phyloP scores from a whole-genome alignment of 2,888 invertebrate genomes.

The Dynastes maya region DNA sequence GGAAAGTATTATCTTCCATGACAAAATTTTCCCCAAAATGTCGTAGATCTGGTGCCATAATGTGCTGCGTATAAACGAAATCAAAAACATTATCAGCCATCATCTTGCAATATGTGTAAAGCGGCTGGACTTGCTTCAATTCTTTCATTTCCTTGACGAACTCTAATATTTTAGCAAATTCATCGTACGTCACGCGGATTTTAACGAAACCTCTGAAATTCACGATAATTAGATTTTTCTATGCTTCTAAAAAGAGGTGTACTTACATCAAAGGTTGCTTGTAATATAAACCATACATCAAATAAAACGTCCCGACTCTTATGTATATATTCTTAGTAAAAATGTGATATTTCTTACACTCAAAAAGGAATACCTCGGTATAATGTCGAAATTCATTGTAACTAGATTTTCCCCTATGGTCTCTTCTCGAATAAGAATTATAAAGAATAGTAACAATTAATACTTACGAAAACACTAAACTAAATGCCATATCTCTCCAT shows the following conservation, averaged over 20 bases:
- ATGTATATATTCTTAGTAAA: conserved; percentile 52
- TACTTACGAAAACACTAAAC: conserved; percentile 44
- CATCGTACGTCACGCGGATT: conserved; percentile 62
- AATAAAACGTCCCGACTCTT: conserved; percentile 64
- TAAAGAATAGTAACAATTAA: not conserved
- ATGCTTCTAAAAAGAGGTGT: not conserved
- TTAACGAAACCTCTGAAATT: conserved; percentile 59
- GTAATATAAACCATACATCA: conserved; percentile 65
- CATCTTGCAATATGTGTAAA: conserved; percentile 62
- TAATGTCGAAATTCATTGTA: conserved; percentile 34
- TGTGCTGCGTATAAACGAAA: conserved; percentile 57
- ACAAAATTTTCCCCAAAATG: conserved; percentile 20
- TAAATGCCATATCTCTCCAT: conserved; percentile 40
- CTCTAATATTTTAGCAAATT: conserved; percentile 59
- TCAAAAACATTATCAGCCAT: conserved; percentile 61
- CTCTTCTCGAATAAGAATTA: not conserved
- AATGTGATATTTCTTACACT: conserved; percentile 33
- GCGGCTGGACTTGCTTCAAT: conserved; percentile 57
- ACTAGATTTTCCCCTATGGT: conserved; percentile 16
- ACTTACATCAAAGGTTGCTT: conserved; percentile 65
- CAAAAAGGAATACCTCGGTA: conserved; percentile 43
- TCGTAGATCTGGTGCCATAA: conserved; percentile 25
- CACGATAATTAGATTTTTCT: not conserved
- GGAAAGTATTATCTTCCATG: conserved; percentile 32
- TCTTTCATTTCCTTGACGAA: conserved; percentile 59